Evolutionary conservation across 2,888 invertebrate genomes (phyloP), one percentile per base, ranked within the genome.

Genomic region (Lycocerus yunnanus): DNA sequence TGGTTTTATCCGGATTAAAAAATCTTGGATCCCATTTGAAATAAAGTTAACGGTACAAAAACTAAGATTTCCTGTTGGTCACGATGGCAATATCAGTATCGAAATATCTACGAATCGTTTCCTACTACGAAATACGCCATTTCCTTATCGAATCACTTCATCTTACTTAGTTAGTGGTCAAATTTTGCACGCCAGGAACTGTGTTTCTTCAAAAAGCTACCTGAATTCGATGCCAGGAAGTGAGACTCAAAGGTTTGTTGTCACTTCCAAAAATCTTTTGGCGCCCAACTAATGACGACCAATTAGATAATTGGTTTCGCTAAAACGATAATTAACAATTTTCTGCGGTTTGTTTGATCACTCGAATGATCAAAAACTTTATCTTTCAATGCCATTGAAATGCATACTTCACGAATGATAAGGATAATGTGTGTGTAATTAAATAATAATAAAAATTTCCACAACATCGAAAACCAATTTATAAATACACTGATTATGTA

Each of bases 1-100:
- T 63, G 61, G 18, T 63, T 63, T 15, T 63, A 63, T 63, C 61
- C 61, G 61, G 61, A 63, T 63, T 63, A 63, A 63, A 60, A 63
- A 63, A 63, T 18, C n/a, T 63, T 63, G 18, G 20, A 63, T 63
- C 20, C 61, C 61, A 18, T 18, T 63, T 63, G 61, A 63, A 59
- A 63, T n/a, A 13, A 63, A 63, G n/a, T 16, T 63, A 63, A 63
- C 61, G 61, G 61, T 63, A 63, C 11, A 63, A 13, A 58, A 63
- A 63, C 13, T 63, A 8, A 63, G 16, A 63, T 63, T 63, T 63
- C 61, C 61, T 63, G 61, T 63, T 63, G 61, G 20, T 63, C 61
- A 20, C 43, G 43, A 43, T 63, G 13, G 13, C 15, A 63, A 63
- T 13, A 18, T 61, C 18, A n/a, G 16, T 63, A 63, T 63, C 20